Evolutionary conservation across 2,888 invertebrate species (phyloP).

Genomic region (Clepsis dumicolana): DNA sequence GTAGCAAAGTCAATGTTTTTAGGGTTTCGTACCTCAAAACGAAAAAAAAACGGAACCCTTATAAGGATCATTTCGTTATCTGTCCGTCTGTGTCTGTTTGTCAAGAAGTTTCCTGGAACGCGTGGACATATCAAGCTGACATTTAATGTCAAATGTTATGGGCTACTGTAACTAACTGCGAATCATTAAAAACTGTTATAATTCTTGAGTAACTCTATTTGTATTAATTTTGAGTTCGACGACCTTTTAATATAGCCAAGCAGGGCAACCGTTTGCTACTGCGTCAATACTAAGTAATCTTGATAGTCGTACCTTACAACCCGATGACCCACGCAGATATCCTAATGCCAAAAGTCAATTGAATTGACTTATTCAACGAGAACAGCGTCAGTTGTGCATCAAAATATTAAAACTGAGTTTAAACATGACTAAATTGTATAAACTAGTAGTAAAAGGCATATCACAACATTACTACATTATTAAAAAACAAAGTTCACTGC

Average conservation of each 20-base stretch:
- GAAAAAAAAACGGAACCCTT: background rate
- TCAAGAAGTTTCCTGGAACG: no score
- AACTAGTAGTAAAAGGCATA: background rate
- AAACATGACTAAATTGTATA: no score
- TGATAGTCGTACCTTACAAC: background rate
- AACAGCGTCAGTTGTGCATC: slow-evolving; percentile 16
- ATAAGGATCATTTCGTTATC: no score
- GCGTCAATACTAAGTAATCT: background rate
- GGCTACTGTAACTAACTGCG: no score
- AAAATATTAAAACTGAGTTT: slow-evolving; percentile 7
- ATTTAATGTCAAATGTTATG: no score
- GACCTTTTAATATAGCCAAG: background rate
- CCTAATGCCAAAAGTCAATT: slow-evolving; percentile 25
- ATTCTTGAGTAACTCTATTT: no score
- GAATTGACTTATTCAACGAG: slow-evolving; percentile 12
- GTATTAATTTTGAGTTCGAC: no score
- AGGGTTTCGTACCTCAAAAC: background rate
- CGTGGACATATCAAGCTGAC: no score
- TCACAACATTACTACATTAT: no score
- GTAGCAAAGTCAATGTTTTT: background rate
- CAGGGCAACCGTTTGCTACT: background rate
- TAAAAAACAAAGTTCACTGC: no score
- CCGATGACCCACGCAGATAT: slow-evolving; percentile 18
- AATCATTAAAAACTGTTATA: no score
- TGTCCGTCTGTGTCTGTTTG: no score